Percentiles rank a stretch among this genome's conserved stretches.
These are phyloP conservation scores for Aplodontia rufa DNA, from an alignment of 2,113 vertebrate genomes.

Conservation along the genomic window DNA sequence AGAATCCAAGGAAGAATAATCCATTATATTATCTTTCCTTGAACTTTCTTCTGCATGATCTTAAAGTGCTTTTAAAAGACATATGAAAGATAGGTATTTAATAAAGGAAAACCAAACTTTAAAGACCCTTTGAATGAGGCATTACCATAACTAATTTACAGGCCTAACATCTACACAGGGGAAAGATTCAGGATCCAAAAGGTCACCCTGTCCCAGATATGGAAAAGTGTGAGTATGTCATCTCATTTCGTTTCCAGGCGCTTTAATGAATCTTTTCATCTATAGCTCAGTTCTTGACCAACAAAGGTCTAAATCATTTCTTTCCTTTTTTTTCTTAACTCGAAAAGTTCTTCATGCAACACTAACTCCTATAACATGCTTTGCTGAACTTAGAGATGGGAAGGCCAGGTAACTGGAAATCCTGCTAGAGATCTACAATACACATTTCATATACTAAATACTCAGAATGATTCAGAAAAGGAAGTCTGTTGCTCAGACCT, in stretches of 20 bases:
- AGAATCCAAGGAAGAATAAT: constrained; percentile 46
- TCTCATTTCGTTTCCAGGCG: background rate
- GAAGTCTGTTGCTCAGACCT: background rate
- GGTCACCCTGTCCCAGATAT: background rate
- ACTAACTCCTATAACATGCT: background rate
- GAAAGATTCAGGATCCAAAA: constrained; percentile 29
- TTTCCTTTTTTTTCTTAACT: background rate
- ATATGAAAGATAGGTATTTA: constrained; percentile 57
- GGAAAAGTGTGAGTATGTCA: background rate
- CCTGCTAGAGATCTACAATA: background rate
- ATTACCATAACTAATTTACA: constrained; percentile 72
- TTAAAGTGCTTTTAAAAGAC: constrained; percentile 62
- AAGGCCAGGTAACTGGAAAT: background rate
- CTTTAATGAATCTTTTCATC: background rate
- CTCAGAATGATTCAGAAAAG: background rate
- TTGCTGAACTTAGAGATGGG: background rate
- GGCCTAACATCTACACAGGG: background rate
- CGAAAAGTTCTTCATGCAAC: background rate
- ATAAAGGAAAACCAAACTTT: constrained; percentile 62
- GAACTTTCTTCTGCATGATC: constrained; percentile 59
- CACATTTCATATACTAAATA: background rate
- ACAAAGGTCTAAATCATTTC: background rate
- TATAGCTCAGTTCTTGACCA: background rate
- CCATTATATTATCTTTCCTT: constrained; percentile 53
- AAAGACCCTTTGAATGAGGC: constrained; percentile 59